Evolutionary conservation across 2,113 vertebrate genomes (phyloP), one percentile per base, ranked within the genome.

Genomic region (Collichthys lucidus): DNA sequence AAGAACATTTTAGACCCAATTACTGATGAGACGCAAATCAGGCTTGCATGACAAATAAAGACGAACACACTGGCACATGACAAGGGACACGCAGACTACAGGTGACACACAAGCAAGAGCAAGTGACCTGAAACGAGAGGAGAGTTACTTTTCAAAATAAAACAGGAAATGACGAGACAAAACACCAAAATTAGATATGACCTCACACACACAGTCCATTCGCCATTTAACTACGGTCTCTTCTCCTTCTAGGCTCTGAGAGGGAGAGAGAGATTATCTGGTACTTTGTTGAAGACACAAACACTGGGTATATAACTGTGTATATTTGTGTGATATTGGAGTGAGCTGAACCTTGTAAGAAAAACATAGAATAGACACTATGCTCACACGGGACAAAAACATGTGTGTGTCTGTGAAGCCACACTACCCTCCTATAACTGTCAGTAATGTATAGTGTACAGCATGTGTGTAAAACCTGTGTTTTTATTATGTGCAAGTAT

Each of bases 381-480:
- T 46, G 31, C 29, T 69, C 19, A 68, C 17, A 52, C 1, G 2
- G 3, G 44, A 46, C 79, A 31, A 31, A 50, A 62, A 22, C 22
- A 12, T 56, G 67, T 17, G 31, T 66, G 40, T 53, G n/a, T 26
- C 8, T 47, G 11, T 74, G 56, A 26, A 70, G 59, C 35, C 42
- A 80, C 50, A 73, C 26, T 56, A n/a, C 44, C 29, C 16, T 42
- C 9, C 50, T 11, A 6, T 53, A 42, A 31, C 11, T 42, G 24
- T 63, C 50, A 68, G 57, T 20, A 24, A 47, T 62, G 19, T 47
- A 50, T 24, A 16, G 42, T 12, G 75, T 20, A n/a, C 35, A 26
- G 26, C 60, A 5, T 59, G 53, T 60, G 63, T 52, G 67, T 68
- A 29, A 19, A 52, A 50, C 61, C 44, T 35, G 17, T 63, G 50